Evolutionary conservation across 2,888 invertebrate genomes (phyloP), one percentile per base, ranked within the genome.

Genomic region (Leuctra nigra): DNA sequence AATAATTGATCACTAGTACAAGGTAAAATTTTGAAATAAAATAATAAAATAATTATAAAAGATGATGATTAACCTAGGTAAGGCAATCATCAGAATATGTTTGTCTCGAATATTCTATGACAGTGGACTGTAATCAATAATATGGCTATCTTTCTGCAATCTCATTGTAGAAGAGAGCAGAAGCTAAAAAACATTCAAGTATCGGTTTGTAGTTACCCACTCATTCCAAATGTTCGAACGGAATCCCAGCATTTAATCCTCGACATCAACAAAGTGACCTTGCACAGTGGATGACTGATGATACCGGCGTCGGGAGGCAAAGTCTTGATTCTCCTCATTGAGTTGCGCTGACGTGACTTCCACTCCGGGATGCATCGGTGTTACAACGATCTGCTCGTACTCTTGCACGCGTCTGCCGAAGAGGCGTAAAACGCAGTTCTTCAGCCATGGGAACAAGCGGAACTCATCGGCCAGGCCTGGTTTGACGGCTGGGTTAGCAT

Each of bases 301-400:
- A 74, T 95, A 97, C 63, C 92, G 83, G 65, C 91, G 84, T 62
- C 97, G 81, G 56, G 87, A 87, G 9, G 94, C 86, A 73, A 96
- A 97, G 73, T 97, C 97, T 72, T 89, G 88, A 72, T 96, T 97
- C 68, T 94, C 92, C 68, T 96, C 94, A 63, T 94, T 97, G 54
- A 96, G 75, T 68, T 95, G 90, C 59, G 93, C 85, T 55, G 91
- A 86, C 62, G 85, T 84, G 33, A 92, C 80, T 63, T 86, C 82
- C 29, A 91, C 82, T 55, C 85, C 86, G 0, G 87, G 84, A 71
- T 88, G 87, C 11, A 86, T 81, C 0, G 91, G 90, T 6, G 91
- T 87, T 55, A 91, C 89, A 3, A 91, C 86, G 63, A 91, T 82
- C 70, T 91, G 90, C 68, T 91, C 91, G 66, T 90, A 91, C 66